phyloP scores from a whole-genome alignment of 2,113 vertebrate species.

The Oenanthe melanoleuca region DNA sequence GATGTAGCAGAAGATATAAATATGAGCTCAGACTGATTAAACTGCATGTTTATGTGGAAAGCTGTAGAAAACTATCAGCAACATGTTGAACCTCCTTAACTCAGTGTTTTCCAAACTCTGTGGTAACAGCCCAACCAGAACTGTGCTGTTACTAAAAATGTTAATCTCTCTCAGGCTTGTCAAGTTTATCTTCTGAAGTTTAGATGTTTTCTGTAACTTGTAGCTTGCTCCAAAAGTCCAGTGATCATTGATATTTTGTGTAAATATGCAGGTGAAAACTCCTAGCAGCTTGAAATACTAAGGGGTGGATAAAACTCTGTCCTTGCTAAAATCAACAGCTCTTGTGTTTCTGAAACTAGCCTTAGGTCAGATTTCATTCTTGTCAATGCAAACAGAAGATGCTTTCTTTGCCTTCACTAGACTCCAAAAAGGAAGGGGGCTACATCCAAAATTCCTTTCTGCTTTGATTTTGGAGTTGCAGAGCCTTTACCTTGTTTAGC shows the following conservation, averaged over 20 bases:
- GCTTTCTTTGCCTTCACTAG: not conserved
- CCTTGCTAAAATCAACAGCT: not conserved
- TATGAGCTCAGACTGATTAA: not conserved
- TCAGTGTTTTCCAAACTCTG: not conserved
- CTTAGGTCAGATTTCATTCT: not conserved
- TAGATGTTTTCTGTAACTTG: not conserved
- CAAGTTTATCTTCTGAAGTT: not conserved
- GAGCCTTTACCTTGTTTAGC: not conserved
- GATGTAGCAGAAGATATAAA: not conserved
- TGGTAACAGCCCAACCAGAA: not conserved
- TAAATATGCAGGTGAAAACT: not conserved
- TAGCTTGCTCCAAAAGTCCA: not conserved
- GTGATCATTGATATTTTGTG: not conserved
- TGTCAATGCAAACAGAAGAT: not conserved
- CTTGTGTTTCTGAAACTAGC: not conserved
- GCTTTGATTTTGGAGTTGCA: not conserved
- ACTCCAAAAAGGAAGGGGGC: not conserved
- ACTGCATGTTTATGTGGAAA: not conserved
- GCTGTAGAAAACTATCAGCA: not conserved
- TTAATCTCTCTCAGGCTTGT: not conserved
- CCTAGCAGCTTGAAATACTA: not conserved
- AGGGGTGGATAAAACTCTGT: not conserved
- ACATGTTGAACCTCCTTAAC: not conserved
- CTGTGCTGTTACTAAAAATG: not conserved
- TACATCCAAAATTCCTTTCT: not conserved